Conservation (phyloP, 2,113 vertebrate species). For the Gila orcuttii region DNA sequence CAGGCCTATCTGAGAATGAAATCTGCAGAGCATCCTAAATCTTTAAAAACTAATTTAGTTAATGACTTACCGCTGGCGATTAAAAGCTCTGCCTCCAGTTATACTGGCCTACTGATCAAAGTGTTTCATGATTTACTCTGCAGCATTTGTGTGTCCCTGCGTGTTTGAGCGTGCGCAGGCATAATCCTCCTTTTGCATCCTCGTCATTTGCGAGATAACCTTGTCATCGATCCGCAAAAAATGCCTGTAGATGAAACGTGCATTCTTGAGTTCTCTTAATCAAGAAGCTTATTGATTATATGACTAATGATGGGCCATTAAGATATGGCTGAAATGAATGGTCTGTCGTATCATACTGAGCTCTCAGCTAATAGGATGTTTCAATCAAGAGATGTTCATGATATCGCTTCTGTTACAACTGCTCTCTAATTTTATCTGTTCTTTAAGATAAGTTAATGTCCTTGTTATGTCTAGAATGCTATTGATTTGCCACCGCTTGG, state of each 20-base stretch:
- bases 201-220: constrained; percentile 93
- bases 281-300: constrained; percentile 86
- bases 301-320: constrained; percentile 77
- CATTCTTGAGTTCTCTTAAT: constrained; percentile 87
- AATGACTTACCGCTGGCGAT: constrained; percentile 88
- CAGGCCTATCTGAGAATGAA: constrained; percentile 74
- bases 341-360: constrained; percentile 70
- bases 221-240: constrained; percentile 91
- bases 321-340: constrained; percentile 74
- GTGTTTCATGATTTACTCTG: constrained; percentile 88
- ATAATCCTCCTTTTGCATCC: constrained; percentile 87
- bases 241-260: constrained; percentile 95
- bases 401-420: constrained; percentile 63
- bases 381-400: constrained; percentile 72
- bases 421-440: constrained; percentile 58
- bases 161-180: constrained; percentile 27
- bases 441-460: constrained; percentile 58
- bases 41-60: constrained; percentile 89
- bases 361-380: constrained; percentile 73
- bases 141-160: constrained; percentile 52
- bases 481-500: constrained; percentile 51
- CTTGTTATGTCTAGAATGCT: constrained; percentile 58
- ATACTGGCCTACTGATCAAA: constrained; percentile 89
- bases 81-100: constrained; percentile 92
- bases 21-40: constrained; percentile 78